phyloP scores from a whole-genome alignment of 2,113 vertebrate species.

The Pollimyrus isidori region DNA sequence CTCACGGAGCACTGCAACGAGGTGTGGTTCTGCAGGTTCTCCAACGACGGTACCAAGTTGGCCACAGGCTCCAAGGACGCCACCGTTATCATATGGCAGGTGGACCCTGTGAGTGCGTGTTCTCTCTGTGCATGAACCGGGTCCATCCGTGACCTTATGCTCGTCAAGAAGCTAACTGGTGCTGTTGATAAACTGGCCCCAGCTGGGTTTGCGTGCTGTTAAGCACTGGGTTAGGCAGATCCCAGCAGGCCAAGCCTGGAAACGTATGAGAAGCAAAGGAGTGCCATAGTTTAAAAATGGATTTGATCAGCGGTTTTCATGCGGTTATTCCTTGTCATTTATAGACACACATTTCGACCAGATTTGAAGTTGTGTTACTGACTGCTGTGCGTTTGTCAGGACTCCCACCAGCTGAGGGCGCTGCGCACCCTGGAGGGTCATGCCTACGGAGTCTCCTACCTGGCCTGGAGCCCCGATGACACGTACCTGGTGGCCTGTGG shows the following conservation, averaged over 20 bases:
- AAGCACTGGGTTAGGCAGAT: background rate
- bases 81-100: constrained; percentile 94
- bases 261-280: background rate
- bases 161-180: background rate
- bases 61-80: constrained; percentile 96
- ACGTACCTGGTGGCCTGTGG: constrained; percentile 91
- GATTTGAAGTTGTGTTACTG: background rate
- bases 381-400: constrained; percentile 53
- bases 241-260: background rate
- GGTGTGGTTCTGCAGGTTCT: constrained; percentile 98
- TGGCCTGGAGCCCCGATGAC: constrained; percentile 96
- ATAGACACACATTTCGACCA: background rate
- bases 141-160: background rate
- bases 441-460: constrained; percentile 92
- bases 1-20: constrained; percentile 97
- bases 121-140: background rate
- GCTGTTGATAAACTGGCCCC: background rate
- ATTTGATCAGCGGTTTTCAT: background rate
- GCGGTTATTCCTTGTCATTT: background rate
- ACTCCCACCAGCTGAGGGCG: constrained; percentile 85
- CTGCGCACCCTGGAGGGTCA: constrained; percentile 94
- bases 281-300: background rate
- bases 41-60: constrained; percentile 93
- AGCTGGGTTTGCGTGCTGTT: background rate
- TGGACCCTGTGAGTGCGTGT: constrained; percentile 74